Evolutionary conservation across 2,113 vertebrate genomes (phyloP).

Genomic region (Melanocharis versteri): DNA sequence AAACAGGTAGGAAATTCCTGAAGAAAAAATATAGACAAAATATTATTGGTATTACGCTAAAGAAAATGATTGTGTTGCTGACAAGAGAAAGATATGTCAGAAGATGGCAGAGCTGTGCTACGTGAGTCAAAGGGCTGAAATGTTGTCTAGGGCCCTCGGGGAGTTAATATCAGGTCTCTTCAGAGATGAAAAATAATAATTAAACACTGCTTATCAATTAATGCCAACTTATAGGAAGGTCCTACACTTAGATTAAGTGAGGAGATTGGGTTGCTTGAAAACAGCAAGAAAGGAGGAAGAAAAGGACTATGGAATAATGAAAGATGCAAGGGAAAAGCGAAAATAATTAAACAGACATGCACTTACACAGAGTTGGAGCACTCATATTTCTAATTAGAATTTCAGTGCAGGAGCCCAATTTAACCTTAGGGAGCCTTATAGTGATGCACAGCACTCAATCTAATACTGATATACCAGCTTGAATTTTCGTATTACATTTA

Average conservation of each 20-base stretch:
- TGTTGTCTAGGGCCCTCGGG: constrained; percentile 59
- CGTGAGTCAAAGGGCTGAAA: constrained; percentile 51
- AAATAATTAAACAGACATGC: constrained; percentile 77
- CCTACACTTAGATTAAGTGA: constrained; percentile 74
- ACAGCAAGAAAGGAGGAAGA: constrained; percentile 76
- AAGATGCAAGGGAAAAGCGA: constrained; percentile 71
- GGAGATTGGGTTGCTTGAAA: constrained; percentile 71
- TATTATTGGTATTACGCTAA: neutral
- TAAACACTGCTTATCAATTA: constrained; percentile 80
- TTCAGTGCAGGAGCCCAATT: constrained; percentile 77
- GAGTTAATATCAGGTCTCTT: constrained; percentile 75
- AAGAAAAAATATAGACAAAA: neutral
- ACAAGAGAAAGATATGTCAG: constrained; percentile 41
- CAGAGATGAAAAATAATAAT: constrained; percentile 80
- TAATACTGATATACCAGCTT: constrained; percentile 53
- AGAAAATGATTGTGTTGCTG: constrained; percentile 3
- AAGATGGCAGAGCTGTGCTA: constrained; percentile 68
- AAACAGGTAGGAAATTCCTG: neutral
- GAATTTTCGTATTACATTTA: constrained; percentile 65
- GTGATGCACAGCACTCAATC: constrained; percentile 69
- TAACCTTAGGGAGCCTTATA: constrained; percentile 78
- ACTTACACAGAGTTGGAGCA: constrained; percentile 72
- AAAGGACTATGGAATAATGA: constrained; percentile 67
- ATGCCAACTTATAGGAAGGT: constrained; percentile 76
- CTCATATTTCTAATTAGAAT: constrained; percentile 80